Base-by-base conservation (phyloP, 2,888 invertebrate species). In the Sesamia inferens region DNA sequence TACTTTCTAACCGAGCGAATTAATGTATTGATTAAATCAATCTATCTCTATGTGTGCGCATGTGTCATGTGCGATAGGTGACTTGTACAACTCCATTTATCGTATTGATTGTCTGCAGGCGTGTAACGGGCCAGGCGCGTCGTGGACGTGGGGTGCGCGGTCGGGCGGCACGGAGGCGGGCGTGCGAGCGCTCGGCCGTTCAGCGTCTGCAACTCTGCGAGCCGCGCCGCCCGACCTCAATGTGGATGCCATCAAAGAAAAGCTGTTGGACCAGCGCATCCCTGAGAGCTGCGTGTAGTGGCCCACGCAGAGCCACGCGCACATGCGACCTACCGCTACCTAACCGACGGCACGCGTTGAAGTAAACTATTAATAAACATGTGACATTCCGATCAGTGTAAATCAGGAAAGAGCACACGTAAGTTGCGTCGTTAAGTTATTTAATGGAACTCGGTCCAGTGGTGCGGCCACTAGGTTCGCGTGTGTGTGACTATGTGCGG, bases 201-300 rank as follows among this genome's bases (percentile, higher is more conserved):
- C 96, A 82, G 96, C 96, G 69, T 96, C 96, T 59, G 94, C 96
- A 68, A 95, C 96, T 78, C 92, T 96, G 83, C 95, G 95, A 87
- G 90, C 93, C 78, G 91, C 94, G 65, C 90, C 93, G 62, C 90
- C 93, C 64, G 94, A 94, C 88, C 97, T 98, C 89, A 70, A 98
- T 95, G 98, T 98, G 73, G 97, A 98, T 93, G 98, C 98, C 90
- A 98, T 98, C 94, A 98, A 98, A 93, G 98, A 98, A 94, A 97
- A 98, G 91, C 97, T 98, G 81, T 98, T 98, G 97, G 98, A 98
- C 90, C 98, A 98, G 92, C 97, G 98, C 91, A 97, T 98, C 91
- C 98, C 98, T 62, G 98, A 98, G 95, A 98, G 98, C 92, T 98
- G 98, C 96, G 98, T 98, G 90, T 98, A 98, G 97, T 90, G 76